Evolutionary conservation across 2,113 vertebrate species (phyloP).

Genomic region (Oncorhynchus clarkii): DNA sequence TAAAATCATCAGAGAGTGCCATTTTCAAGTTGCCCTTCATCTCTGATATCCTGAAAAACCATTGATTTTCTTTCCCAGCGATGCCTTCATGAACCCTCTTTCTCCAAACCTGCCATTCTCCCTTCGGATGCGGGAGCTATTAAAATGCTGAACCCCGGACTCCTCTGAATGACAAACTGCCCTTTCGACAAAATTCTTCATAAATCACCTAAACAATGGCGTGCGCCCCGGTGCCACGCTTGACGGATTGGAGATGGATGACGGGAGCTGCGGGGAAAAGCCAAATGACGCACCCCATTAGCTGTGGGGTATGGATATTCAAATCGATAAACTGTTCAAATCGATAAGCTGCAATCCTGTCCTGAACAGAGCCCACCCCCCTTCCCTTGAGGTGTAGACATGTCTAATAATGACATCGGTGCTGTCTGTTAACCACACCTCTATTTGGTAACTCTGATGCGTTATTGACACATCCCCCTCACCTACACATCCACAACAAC

Average conservation of each 20-base stretch:
- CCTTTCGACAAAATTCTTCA: constrained; percentile 75
- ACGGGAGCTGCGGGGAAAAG: too few relatives aligned
- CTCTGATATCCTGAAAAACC: constrained; percentile 65
- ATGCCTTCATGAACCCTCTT: background rate
- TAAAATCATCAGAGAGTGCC: constrained; percentile 74
- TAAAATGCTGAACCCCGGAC: constrained; percentile 18
- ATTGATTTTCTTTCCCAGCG: constrained; percentile 55
- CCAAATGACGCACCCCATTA: too few relatives aligned
- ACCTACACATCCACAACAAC: background rate
- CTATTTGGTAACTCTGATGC: background rate
- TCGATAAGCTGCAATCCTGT: background rate
- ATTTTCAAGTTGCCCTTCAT: constrained; percentile 71
- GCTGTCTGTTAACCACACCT: constrained; percentile 6
- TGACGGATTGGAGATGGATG: too few relatives aligned
- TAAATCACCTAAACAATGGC: constrained; percentile 70
- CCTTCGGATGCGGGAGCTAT: constrained; percentile 8
- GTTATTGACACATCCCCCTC: background rate
- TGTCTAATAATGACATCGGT: too few relatives aligned
- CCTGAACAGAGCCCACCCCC: too few relatives aligned
- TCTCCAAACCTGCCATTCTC: background rate
- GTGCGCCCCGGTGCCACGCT: too few relatives aligned
- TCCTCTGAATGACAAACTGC: constrained; percentile 73
- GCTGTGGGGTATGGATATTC: background rate
- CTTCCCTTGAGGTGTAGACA: too few relatives aligned
- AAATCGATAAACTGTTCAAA: background rate